Evolutionary conservation across 2,113 vertebrate genomes (phyloP), one percentile per base, ranked within the genome.

Genomic region (Oostethus manadensis): DNA sequence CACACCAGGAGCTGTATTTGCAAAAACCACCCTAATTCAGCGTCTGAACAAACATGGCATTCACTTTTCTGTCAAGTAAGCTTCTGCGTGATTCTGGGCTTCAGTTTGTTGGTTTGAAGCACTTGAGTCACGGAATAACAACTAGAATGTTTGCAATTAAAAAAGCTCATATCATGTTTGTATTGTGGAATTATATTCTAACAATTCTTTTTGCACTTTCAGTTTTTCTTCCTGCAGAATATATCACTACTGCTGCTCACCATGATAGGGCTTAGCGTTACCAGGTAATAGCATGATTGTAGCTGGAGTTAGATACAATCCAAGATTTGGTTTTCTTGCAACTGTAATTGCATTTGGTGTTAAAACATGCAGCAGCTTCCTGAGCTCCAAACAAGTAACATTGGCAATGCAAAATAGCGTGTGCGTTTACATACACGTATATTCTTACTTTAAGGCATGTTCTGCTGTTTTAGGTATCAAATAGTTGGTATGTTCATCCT

Each of bases 1-100:
- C 74, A 89, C 92, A 44, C 96, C 97, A 0, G 96, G 93, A 88
- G 94, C 93, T 4, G 92, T 68, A 11, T 99, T 99, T 73, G 91
- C 82, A 29, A 94, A 90, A 83, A 98, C 94, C 67, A 94, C 90
- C 29, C 71, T 98, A 71, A 90, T 95, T 11, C 88, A 98, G 60
- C 93, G 94, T 40, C 95, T 99, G 62, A 89, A 92, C 88, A 90
- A 91, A 56, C 87, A 76, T 10, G 95, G 95, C 64, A 84, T 99
- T 77, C 91, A 92, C 73, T 99, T 98, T 81, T 93, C 91, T 47
- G 92, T 99, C 42, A 46, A 88, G 61, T 89, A 84, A 83, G 69
- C 21, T 44, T 44, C 10, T 47, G 17, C 18, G 17, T 47, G 61
- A 51, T 56, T 54, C 57, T 6, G 2, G 29, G 53, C 53, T 55